phyloP scores from a whole-genome alignment of 2,888 invertebrate genomes.

The Caenorhabditis sulstoni region DNA sequence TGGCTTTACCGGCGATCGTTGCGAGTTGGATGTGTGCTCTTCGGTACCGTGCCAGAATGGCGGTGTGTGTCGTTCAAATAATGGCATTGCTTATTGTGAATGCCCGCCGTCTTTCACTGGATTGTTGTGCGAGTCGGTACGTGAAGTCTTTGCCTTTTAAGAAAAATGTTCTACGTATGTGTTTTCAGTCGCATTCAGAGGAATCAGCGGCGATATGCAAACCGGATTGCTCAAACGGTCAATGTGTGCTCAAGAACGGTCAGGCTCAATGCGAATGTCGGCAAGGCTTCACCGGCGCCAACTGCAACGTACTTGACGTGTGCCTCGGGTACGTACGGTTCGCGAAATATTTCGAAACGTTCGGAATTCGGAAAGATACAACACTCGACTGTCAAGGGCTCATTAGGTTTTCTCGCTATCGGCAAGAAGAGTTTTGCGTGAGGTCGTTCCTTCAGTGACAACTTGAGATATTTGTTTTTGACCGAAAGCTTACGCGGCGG shows the following conservation, averaged over 20 bases:
- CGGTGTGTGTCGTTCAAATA: slow-evolving; percentile 63
- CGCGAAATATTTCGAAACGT: neutral
- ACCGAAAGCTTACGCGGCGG: slow-evolving; percentile 33
- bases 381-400: slow-evolving; percentile 45
- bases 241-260: slow-evolving; percentile 62
- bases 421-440: slow-evolving; percentile 19
- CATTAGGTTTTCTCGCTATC: slow-evolving; percentile 14
- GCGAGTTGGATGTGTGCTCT: slow-evolving; percentile 73
- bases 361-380: slow-evolving; percentile 9
- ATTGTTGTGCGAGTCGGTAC: slow-evolving; percentile 71
- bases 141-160: neutral
- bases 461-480: slow-evolving; percentile 55
- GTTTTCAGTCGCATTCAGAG: slow-evolving; percentile 28
- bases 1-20: slow-evolving; percentile 73
- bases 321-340: slow-evolving; percentile 73
- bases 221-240: slow-evolving; percentile 68
- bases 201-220: slow-evolving; percentile 51
- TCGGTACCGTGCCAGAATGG: slow-evolving; percentile 73
- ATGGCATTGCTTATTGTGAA: slow-evolving; percentile 71
- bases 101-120: slow-evolving; percentile 71
- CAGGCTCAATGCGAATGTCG: slow-evolving; percentile 68
- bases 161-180: neutral
- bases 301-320: slow-evolving; percentile 77
- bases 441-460: slow-evolving; percentile 29
- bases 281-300: slow-evolving; percentile 77